Evolutionary conservation across 2,888 invertebrate species (phyloP).

Genomic region (Reticulitermes lucifugus): DNA sequence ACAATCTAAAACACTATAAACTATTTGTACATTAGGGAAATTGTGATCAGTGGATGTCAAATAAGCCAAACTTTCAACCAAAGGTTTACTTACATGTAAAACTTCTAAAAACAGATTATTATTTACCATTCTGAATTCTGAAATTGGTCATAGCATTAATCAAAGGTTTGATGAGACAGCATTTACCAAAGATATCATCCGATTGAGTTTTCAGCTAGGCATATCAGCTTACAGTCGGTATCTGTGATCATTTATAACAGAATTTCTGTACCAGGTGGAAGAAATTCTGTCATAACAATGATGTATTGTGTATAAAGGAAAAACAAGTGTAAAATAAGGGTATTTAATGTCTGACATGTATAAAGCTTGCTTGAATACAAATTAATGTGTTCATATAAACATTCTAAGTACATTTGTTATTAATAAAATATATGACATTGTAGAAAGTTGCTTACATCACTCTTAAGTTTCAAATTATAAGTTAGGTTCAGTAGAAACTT

Average conservation of each 20-base stretch:
- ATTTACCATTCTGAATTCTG: not conserved
- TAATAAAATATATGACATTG: constrained; percentile 15
- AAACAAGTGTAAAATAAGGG: constrained; percentile 33
- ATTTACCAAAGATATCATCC: constrained; percentile 36
- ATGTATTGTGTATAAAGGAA: constrained; percentile 28
- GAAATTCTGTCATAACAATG: constrained; percentile 11
- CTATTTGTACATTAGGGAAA: too few relatives aligned
- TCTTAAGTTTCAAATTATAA: too few relatives aligned
- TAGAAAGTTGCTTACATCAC: not conserved
- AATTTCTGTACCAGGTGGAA: constrained; percentile 1
- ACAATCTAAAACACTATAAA: too few relatives aligned
- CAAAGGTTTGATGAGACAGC: constrained; percentile 3
- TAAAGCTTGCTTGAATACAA: constrained; percentile 28
- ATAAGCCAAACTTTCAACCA: constrained; percentile 24
- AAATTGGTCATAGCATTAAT: not conserved
- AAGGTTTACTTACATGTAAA: constrained; percentile 1
- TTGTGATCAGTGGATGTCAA: not conserved
- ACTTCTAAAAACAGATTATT: not conserved
- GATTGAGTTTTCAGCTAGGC: constrained; percentile 17
- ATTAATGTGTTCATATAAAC: constrained; percentile 28
- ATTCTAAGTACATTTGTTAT: constrained; percentile 32
- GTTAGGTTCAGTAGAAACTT: too few relatives aligned
- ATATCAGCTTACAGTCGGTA: constrained; percentile 25
- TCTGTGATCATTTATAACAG: constrained; percentile 35
- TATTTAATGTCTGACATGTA: constrained; percentile 37